A percentile compares a stretch with the other conserved stretches of the same genome.
Conservation (phyloP, 2,888 invertebrate species). For the Tryphoninae sp. region DNA sequence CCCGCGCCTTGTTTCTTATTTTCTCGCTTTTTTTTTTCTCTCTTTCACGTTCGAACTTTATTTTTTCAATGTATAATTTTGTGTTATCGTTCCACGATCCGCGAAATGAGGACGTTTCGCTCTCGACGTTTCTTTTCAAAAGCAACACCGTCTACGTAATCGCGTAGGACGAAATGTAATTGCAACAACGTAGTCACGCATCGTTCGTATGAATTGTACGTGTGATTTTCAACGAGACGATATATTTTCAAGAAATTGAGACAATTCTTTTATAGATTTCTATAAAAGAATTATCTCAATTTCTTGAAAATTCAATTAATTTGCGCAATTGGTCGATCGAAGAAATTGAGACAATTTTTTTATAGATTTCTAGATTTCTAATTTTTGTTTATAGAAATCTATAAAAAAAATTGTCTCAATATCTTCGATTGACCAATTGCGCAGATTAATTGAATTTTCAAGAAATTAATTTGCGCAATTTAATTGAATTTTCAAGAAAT, state of each 20-base stretch:
- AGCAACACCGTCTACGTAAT: conserved; percentile 23
- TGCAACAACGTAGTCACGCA: conserved; percentile 36
- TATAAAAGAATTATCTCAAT: no score
- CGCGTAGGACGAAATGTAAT: neutral
- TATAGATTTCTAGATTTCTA: no score
- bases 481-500: no score
- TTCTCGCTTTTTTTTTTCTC: conserved; percentile 38
- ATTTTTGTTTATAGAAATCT: no score
- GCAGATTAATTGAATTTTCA: neutral
- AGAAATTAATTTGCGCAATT: no score
- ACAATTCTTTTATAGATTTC: no score
- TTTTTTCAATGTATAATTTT: conserved; percentile 37
- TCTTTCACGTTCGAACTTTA: conserved; percentile 21
- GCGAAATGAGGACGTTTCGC: conserved; percentile 46
- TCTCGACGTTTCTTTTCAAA: neutral
- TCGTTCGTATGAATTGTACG: neutral
- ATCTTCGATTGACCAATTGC: neutral
- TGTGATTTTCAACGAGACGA: conserved; percentile 25
- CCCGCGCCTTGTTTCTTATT: conserved; percentile 48
- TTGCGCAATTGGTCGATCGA: no score
- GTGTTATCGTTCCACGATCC: conserved; percentile 49
- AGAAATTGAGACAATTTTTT: no score
- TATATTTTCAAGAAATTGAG: neutral
- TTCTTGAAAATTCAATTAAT: no score
- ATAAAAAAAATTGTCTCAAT: no score